Evolutionary conservation across 2,797 vertebrate species (phyloP).

Genomic region (Falco peregrinus): DNA sequence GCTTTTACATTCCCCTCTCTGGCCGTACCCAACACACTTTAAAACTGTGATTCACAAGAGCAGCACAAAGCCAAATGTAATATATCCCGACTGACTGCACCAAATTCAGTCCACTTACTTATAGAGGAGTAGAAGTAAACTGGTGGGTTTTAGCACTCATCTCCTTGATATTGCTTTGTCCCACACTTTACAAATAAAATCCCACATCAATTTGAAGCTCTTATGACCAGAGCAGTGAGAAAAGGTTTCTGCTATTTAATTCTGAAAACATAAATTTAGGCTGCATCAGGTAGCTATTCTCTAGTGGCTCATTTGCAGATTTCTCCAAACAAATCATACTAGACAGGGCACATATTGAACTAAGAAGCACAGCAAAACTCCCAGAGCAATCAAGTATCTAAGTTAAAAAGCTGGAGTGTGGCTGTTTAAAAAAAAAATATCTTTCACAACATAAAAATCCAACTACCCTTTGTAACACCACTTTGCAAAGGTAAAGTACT

Average conservation of each 20-base stretch:
- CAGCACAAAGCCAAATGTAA: neutral
- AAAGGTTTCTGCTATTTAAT: neutral
- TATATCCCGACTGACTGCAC: neutral
- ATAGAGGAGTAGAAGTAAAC: neutral
- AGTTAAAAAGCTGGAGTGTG: neutral
- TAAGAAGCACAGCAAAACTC: neutral
- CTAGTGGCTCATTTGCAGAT: neutral
- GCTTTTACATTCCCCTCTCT: neutral
- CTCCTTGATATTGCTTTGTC: neutral
- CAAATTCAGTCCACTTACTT: neutral
- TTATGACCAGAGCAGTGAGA: neutral
- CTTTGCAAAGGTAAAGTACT: slow-evolving; percentile 32
- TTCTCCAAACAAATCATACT: neutral
- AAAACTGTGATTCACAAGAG: neutral
- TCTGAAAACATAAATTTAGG: neutral
- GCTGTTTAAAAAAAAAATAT: neutral
- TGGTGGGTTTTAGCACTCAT: neutral
- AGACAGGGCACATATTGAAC: neutral
- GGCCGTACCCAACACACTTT: neutral
- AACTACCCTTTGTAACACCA: neutral
- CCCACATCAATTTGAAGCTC: neutral
- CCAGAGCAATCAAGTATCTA: neutral
- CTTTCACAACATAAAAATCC: neutral
- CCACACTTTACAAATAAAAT: neutral
- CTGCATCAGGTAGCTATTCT: neutral